Evolutionary conservation across 2,113 vertebrate genomes (phyloP), one percentile per base, ranked within the genome.

Genomic region (Siniperca knerii): DNA sequence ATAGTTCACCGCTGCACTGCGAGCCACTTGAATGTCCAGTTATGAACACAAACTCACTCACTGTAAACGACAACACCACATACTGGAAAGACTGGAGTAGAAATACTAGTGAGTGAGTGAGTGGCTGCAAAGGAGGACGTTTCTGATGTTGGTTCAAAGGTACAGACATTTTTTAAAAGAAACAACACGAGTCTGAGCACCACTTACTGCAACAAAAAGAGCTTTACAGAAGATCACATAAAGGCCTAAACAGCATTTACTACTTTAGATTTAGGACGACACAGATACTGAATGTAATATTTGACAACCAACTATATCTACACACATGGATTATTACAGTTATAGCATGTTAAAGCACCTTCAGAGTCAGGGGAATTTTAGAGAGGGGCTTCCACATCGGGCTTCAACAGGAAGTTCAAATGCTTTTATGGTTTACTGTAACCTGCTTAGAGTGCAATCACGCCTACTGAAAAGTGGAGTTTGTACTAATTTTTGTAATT

Each of bases 261-360:
- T 87, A 66, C 83, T 74, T 68, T 91, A 91, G 81, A 87, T 64
- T 71, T 90, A 91, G 79, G 46, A 75, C n/a, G 3, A 89, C 82
- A 48, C 65, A 55, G 79, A 83, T 87, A 85, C 68, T 84, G 91
- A 92, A 90, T 91, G 88, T 91, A 86, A 81, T 58, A 84, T 66
- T 68, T 71, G 74, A 87, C 62, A 29, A 75, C 60, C 55, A 60
- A 69, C 68, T 83, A 61, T 90, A 91, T 90, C 58, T 77, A 77
- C 76, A 83, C 79, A 82, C 62, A 18, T 62, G 46, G 76, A 79
- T 71, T 73, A 86, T 60, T 57, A 75, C 73, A 76, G 29, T 48
- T 81, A 87, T 61, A 84, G 84, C 88, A 90, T 89, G 87, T 84
- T 78, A 60, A 69, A 71, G 77, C 86, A 87, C 82, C 83, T 77